Conservation (phyloP, 2,888 invertebrate genomes). For the Anoplius nigerrimus region DNA sequence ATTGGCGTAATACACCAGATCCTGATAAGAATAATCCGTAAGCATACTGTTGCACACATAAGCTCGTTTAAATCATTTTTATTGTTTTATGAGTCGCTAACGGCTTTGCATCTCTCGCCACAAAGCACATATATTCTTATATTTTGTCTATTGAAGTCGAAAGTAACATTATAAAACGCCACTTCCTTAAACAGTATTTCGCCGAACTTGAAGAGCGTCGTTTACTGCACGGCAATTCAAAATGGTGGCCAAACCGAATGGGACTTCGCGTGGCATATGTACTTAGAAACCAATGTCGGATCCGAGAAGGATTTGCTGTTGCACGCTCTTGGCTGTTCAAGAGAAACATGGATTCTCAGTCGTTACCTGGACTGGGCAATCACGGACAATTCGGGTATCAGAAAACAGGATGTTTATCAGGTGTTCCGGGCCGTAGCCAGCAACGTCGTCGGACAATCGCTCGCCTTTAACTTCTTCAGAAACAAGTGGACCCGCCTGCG, state of each 20-base stretch:
- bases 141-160: no score
- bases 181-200: constrained; percentile 81
- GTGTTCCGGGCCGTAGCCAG: constrained; percentile 87
- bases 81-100: no score
- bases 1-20: constrained; percentile 84
- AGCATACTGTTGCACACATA: constrained; percentile 64
- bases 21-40: constrained; percentile 87
- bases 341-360: constrained; percentile 88
- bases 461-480: constrained; percentile 87
- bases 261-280: constrained; percentile 91
- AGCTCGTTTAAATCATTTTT: background rate
- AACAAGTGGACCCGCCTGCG: constrained; percentile 85
- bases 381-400: constrained; percentile 84
- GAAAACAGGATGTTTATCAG: constrained; percentile 87
- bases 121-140: no score
- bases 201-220: constrained; percentile 87
- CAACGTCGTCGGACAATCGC: constrained; percentile 87
- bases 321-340: constrained; percentile 87
- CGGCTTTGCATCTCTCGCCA: no score
- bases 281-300: constrained; percentile 84
- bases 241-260: constrained; percentile 90
- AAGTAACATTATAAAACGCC: background rate
- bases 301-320: constrained; percentile 88
- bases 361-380: constrained; percentile 86
- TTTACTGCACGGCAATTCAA: constrained; percentile 91